Evolutionary conservation across 2,888 invertebrate species (phyloP), one percentile per base, ranked within the genome.

Genomic region (Leptodirus hochenwartii): DNA sequence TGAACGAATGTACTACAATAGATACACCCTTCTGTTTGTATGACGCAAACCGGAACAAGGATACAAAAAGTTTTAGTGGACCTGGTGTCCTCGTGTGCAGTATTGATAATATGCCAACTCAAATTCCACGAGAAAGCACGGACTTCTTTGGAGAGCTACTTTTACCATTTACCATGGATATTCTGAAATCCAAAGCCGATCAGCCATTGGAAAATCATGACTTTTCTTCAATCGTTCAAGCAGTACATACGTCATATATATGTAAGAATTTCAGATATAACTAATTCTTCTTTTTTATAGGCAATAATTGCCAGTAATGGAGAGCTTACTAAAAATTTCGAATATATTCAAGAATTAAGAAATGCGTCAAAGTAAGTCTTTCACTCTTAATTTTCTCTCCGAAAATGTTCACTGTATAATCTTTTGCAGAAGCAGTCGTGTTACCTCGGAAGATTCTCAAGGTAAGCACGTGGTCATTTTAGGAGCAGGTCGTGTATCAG

Each of bases 31-130:
- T 99, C 59, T 93, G 91, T 50, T 66, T 98, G n/a, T 99, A 99
- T 50, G 96, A 99, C 50, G 96, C 98, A 4, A 93, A 98, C 52
- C 72, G 91, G 35, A 95, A 99, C 52, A 91, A 90, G 54, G 91
- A 91, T 44, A 87, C 84, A 0, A 93, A 93, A 47, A 85, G 87
- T 53, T 93, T 93, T 57, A 85, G 82, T 53, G 95, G 95, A 0
- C 82, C 90, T 0, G 98, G 98, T 12, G 93, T 98, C 2, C 58
- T 99, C 29, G 95, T 99, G n/a, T 99, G 98, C 51, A 95, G 95
- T 10, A 98, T 99, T 41, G 98, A 99, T 57, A 99, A 99, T 57
- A 98, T 99, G 98, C 98, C 98, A 1, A 98, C 98, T 0, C 98
- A 99, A 53, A 62, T 99, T 37, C 98, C 98, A 0, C 66, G 85